Evolutionary conservation across 2,113 vertebrate species (phyloP).

Genomic region (Tauraco erythrolophus): DNA sequence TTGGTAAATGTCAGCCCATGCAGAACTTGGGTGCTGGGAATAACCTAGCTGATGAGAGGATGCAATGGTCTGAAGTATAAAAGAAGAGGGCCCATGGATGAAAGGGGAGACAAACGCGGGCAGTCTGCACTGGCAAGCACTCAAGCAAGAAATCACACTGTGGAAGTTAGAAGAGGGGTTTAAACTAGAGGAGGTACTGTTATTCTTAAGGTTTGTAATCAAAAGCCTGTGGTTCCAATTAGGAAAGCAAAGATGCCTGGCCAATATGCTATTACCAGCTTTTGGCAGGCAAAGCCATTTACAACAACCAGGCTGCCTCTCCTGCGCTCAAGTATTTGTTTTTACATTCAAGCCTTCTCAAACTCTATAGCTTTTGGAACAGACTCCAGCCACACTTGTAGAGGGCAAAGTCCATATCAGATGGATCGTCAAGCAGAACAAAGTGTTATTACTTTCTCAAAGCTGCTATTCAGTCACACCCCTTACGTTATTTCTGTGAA

Average conservation of each 20-base stretch:
- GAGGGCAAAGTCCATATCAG: constrained; percentile 62
- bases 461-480: constrained; percentile 40
- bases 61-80: neutral
- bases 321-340: constrained; percentile 73
- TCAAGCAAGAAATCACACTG: neutral
- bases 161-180: neutral
- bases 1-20: neutral
- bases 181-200: constrained; percentile 18
- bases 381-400: constrained; percentile 36
- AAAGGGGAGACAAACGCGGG: neutral
- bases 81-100: neutral
- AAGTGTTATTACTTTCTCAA: constrained; percentile 44
- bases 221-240: constrained; percentile 71
- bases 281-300: constrained; percentile 73
- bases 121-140: neutral
- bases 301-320: constrained; percentile 57
- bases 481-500: constrained; percentile 2
- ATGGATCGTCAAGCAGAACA: constrained; percentile 46
- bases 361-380: constrained; percentile 56
- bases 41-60: neutral
- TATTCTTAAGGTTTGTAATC: constrained; percentile 49
- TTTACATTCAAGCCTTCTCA: constrained; percentile 73
- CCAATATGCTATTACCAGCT: constrained; percentile 64
- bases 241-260: constrained; percentile 61
- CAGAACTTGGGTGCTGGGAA: neutral